Evolutionary conservation across 2,113 vertebrate species (phyloP), one percentile per base, ranked within the genome.

Genomic region (Oryzias celebensis): DNA sequence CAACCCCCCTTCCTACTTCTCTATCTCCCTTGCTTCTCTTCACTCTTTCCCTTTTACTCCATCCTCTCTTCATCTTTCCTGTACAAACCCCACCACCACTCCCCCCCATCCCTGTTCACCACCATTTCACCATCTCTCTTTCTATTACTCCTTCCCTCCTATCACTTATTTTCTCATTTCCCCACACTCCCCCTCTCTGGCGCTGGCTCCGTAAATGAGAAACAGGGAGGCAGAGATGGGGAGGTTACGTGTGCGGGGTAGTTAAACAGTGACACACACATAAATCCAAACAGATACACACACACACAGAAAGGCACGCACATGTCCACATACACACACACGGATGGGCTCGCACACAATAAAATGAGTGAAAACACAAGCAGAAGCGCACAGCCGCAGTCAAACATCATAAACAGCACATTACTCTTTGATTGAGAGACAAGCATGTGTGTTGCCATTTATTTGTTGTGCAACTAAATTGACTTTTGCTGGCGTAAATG

Each of bases 201-300:
- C 57, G 44, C 76, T 75, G 62, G 74, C 85, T 86, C 76, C 75
- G 81, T 90, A 93, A 93, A 93, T 92, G 87, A 88, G 73, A 85
- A 90, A 90, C 74, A 73, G 86, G 90, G 89, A 89, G 81, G 86
- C 85, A 87, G 86, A 80, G 86, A 91, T 89, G 88, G 84, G 81
- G 74, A 87, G 81, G 84, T 90, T 92, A 91, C 89, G 91, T 92
- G 92, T 86, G 81, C 41, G 68, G 91, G 80, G 80, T 91, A 78
- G 89, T 86, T 92, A 93, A 93, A 89, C 84, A 90, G 78, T 78
- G 80, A 63, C 71, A 69, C 83, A 69, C 65, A 78, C 72, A 83
- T 71, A 75, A 68, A 73, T 58, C 52, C 65, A 75, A 42, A 74
- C 56, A 75, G 62, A 83, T 57, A 67, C 61, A 83, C 31, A 63